phyloP scores from a whole-genome alignment of 2,888 invertebrate species.

The Eupithecia exiguata region DNA sequence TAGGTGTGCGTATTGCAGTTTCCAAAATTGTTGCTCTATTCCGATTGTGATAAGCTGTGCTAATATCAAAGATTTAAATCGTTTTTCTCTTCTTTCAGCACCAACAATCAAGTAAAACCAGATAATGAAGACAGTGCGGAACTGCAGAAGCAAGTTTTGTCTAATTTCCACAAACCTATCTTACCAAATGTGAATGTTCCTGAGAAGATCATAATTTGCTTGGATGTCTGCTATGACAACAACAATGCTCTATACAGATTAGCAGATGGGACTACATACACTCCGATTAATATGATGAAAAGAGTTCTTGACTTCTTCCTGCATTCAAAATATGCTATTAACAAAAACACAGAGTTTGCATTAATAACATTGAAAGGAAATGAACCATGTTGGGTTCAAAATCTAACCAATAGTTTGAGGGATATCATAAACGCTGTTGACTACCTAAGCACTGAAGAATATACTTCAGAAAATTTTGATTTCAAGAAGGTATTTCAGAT shows the following conservation, averaged over 20 bases:
- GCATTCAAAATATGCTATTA: constrained; percentile 84
- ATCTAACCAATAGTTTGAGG: constrained; percentile 85
- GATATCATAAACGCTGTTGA: constrained; percentile 84
- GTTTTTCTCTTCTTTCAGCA: constrained; percentile 23
- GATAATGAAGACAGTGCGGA: constrained; percentile 50
- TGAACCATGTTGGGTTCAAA: constrained; percentile 81
- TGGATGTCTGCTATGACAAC: constrained; percentile 85
- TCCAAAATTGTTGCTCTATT: background rate
- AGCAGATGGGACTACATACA: constrained; percentile 81
- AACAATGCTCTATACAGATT: constrained; percentile 79
- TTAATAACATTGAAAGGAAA: constrained; percentile 82
- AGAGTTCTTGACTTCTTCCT: constrained; percentile 85
- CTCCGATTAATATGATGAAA: constrained; percentile 86
- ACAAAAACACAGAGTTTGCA: constrained; percentile 86
- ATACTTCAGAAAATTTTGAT: constrained; percentile 80
- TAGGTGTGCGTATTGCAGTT: too few relatives aligned
- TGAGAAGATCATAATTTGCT: constrained; percentile 85
- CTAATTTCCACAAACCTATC: constrained; percentile 75
- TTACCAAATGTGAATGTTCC: constrained; percentile 82
- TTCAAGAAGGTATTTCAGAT: constrained; percentile 83
- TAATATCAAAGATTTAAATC: background rate
- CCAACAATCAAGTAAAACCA: constrained; percentile 10
- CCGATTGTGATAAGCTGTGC: background rate
- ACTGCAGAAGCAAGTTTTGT: constrained; percentile 69
- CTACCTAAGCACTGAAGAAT: constrained; percentile 78